These are phyloP conservation scores for Penaeus monodon DNA, from an alignment of 2,888 invertebrate genomes.

Conservation along the genomic window DNA sequence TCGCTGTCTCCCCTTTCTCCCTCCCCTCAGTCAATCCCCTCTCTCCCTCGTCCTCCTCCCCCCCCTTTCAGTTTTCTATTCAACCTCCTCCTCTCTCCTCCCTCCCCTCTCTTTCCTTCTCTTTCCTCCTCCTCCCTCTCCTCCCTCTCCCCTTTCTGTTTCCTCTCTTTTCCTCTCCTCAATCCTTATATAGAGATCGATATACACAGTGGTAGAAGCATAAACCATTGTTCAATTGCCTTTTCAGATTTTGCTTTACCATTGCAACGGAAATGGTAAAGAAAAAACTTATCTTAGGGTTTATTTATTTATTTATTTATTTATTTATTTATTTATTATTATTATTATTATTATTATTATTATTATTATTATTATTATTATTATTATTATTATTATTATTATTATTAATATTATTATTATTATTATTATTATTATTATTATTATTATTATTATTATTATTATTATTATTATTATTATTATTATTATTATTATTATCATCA, in stretches of 20 bases:
- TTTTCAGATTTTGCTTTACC: too few relatives aligned
- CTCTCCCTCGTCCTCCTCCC: not conserved
- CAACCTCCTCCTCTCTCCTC: not conserved
- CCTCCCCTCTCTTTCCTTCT: not conserved
- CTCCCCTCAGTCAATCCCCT: not conserved
- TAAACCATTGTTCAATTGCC: too few relatives aligned
- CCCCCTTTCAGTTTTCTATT: not conserved
- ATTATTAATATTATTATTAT: not conserved
- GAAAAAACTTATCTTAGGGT: too few relatives aligned
- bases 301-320: too few relatives aligned
- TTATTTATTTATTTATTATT: too few relatives aligned
- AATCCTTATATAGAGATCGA: not conserved
- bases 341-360: too few relatives aligned
- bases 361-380: too few relatives aligned
- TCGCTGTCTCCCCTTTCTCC: not conserved
- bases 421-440: conserved; percentile 11
- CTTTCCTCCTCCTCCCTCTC: not conserved
- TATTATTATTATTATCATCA: not conserved
- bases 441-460: conserved; percentile 9
- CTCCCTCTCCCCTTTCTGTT: not conserved
- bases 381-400: too few relatives aligned
- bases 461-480: not conserved
- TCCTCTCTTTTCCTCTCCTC: not conserved
- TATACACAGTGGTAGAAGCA: too few relatives aligned
- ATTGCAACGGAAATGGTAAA: too few relatives aligned